These are phyloP conservation scores for Pedicia rivosa DNA, from an alignment of 2,888 invertebrate species.

Conservation along the genomic window DNA sequence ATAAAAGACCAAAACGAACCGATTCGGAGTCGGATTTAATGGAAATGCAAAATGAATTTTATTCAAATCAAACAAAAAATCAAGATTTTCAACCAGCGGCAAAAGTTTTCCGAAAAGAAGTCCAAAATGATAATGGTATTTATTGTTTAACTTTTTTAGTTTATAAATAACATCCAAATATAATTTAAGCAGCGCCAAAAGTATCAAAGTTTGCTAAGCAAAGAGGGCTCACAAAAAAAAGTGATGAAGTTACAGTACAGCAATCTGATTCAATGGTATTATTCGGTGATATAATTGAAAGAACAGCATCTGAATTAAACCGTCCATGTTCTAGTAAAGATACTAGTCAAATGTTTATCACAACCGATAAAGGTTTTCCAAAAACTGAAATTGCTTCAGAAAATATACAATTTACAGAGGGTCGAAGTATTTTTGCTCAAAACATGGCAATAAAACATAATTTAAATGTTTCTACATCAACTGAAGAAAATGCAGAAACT, in stretches of 20 bases:
- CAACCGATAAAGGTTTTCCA: slow-evolving; percentile 36
- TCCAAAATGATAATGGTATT: background rate
- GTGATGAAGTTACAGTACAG: background rate
- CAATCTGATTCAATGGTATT: slow-evolving; percentile 14
- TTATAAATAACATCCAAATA: background rate
- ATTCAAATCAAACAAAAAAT: slow-evolving; percentile 37
- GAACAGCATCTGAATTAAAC: too few relatives aligned
- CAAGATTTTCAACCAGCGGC: slow-evolving; percentile 43
- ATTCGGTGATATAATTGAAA: slow-evolving; percentile 41
- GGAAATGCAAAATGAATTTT: slow-evolving; percentile 54
- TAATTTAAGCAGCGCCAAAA: slow-evolving; percentile 13
- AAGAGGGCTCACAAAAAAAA: slow-evolving; percentile 5
- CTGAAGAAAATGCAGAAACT: background rate
- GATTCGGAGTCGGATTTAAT: slow-evolving; percentile 62
- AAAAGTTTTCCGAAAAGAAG: slow-evolving; percentile 30
- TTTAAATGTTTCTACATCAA: slow-evolving; percentile 6
- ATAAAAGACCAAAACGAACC: slow-evolving; percentile 45
- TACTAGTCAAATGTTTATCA: too few relatives aligned
- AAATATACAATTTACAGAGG: slow-evolving; percentile 13
- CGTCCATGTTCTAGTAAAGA: too few relatives aligned
- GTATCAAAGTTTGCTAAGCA: slow-evolving; percentile 24
- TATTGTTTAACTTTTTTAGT: slow-evolving; percentile 6
- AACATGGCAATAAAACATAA: slow-evolving; percentile 29
- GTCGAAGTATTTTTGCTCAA: slow-evolving; percentile 36
- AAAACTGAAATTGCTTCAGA: slow-evolving; percentile 7